phyloP scores from a whole-genome alignment of 2,797 vertebrate species.

The Acrossocheilus wenchowensis region DNA sequence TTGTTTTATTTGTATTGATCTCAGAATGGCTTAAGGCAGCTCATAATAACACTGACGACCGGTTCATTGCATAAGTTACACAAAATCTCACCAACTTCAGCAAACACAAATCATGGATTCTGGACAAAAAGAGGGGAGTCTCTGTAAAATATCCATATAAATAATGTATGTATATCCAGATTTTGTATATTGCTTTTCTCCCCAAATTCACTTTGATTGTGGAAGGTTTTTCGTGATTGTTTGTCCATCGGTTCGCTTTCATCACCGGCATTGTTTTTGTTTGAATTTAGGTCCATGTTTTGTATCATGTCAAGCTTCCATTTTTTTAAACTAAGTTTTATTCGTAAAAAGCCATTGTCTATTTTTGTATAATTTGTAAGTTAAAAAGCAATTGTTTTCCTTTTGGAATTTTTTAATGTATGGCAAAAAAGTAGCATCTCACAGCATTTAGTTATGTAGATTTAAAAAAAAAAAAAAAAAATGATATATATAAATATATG shows the following conservation, averaged over 20 bases:
- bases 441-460: constrained; percentile 96
- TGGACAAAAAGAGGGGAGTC: constrained; percentile 69
- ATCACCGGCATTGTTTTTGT: constrained; percentile 79
- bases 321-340: constrained; percentile 69
- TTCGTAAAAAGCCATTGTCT: constrained; percentile 89
- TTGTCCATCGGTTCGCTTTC: constrained; percentile 62
- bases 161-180: constrained; percentile 88
- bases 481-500: constrained; percentile 96
- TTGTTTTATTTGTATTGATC: constrained; percentile 75
- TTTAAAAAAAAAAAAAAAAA: constrained; percentile 67
- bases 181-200: constrained; percentile 88
- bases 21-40: constrained; percentile 85
- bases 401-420: constrained; percentile 80
- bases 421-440: constrained; percentile 86
- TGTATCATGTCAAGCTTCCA: constrained; percentile 85
- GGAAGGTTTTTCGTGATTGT: constrained; percentile 62
- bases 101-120: constrained; percentile 75
- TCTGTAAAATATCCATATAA: constrained; percentile 91
- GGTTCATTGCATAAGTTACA: constrained; percentile 68
- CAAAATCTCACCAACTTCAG: constrained; percentile 83
- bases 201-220: constrained; percentile 81
- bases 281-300: constrained; percentile 77
- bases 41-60: constrained; percentile 77
- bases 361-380: constrained; percentile 91
- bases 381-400: constrained; percentile 75